Percentiles rank a stretch among this genome's conserved stretches.
phyloP scores from a whole-genome alignment of 2,888 invertebrate genomes.

The Pammene aurita region DNA sequence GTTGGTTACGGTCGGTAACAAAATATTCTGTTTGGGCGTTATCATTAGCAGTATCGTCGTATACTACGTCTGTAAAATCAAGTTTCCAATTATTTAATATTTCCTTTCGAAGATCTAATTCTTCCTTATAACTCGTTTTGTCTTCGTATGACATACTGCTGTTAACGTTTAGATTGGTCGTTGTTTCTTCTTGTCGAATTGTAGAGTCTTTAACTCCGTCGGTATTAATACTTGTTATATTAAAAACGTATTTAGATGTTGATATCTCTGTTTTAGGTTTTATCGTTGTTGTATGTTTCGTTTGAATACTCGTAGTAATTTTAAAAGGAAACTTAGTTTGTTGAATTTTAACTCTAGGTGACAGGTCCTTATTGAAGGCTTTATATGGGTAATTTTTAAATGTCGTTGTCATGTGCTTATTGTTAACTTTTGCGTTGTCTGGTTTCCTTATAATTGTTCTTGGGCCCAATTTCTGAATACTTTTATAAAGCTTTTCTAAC shows the following conservation, averaged over 20 bases:
- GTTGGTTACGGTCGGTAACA: too few relatives aligned
- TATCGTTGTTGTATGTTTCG: background rate
- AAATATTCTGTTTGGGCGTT: background rate
- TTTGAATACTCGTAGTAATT: too few relatives aligned
- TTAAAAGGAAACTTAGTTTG: too few relatives aligned
- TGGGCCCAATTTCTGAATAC: slow-evolving; percentile 4
- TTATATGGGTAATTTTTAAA: background rate
- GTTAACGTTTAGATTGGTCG: background rate
- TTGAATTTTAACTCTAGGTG: too few relatives aligned
- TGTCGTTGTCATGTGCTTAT: background rate
- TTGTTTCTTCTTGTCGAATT: too few relatives aligned
- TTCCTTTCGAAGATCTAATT: background rate
- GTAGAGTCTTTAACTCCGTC: too few relatives aligned
- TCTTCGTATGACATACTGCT: too few relatives aligned
- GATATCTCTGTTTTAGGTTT: background rate
- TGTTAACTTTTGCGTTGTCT: background rate
- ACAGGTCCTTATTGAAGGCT: too few relatives aligned
- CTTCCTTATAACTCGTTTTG: background rate
- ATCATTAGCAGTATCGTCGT: background rate
- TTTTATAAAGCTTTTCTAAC: slow-evolving; percentile 5
- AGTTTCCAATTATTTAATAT: background rate
- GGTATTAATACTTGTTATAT: too few relatives aligned
- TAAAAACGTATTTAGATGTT: background rate
- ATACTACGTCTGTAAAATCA: background rate
- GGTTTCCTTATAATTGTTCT: background rate